Conservation (phyloP, 2,888 invertebrate genomes). For the Pseudococcus viburni region DNA sequence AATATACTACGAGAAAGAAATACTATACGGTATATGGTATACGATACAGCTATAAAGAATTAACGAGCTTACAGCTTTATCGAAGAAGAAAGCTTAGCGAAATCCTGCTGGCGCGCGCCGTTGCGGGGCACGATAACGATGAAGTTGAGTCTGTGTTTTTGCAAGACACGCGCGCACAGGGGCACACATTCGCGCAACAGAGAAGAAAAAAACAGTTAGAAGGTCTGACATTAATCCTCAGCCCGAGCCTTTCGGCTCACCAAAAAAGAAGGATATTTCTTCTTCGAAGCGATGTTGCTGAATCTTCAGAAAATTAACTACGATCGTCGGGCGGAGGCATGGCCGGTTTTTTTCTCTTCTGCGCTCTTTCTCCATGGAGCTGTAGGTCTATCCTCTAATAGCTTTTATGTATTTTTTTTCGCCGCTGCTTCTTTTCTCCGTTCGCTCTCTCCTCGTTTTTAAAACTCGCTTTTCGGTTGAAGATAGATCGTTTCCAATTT, state of each 20-base stretch:
- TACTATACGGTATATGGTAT: not conserved
- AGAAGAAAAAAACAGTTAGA: constrained; percentile 39
- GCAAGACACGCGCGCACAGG: not conserved
- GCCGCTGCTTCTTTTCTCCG: not conserved
- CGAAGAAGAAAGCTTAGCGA: constrained; percentile 54
- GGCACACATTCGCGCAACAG: not conserved
- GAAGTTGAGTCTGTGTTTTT: constrained; percentile 1
- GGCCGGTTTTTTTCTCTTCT: constrained; percentile 33
- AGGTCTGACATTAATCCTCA: constrained; percentile 49
- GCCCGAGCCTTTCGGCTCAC: constrained; percentile 49
- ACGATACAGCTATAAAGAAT: constrained; percentile 41
- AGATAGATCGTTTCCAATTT: constrained; percentile 55
- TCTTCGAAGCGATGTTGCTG: constrained; percentile 51
- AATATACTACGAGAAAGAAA: not conserved
- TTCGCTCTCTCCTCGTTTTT: not conserved
- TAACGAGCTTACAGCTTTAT: constrained; percentile 52
- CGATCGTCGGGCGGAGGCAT: constrained; percentile 1
- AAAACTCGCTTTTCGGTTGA: constrained; percentile 36
- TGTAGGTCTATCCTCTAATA: not conserved
- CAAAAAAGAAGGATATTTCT: constrained; percentile 55
- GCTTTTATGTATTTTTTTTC: constrained; percentile 44
- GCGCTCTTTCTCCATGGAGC: not conserved
- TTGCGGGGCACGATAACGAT: constrained; percentile 5
- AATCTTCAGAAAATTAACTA: constrained; percentile 54
- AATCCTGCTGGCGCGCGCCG: constrained; percentile 12